Base-by-base conservation (phyloP, 1,140 invertebrate genomes). In the Drosophila kohkoa region DNA sequence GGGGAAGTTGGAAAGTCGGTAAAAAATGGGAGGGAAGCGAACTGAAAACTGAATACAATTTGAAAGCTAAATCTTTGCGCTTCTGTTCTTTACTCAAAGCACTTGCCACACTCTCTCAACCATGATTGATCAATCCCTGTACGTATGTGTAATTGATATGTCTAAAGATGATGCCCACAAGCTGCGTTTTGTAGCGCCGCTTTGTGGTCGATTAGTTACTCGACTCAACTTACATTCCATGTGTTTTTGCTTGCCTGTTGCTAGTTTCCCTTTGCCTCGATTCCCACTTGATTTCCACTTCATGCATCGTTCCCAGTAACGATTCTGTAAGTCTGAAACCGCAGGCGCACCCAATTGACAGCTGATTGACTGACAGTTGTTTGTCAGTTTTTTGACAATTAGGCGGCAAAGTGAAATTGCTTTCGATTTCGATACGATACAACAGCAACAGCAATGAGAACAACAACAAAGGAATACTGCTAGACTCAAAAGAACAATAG, bases 301-400 rank as follows among this genome's bases (percentile, higher is more conserved):
- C 58, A 28, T 32, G 2, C 43, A 13, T 16, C 3, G 25, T 13
- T 48, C 8, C 4, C 43, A 11, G 11, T n/a, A 28, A 11, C 16
- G 46, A n/a, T 8, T 8, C 15, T 51, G n/a, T 41, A 38, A 78
- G 60, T 65, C 59, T 16, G n/a, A 55, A 85, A 81, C 74, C 69
- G 43, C 76, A 71, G 46, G 48, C 62, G 66, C 67, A 75, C 41
- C 70, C 81, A 86, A 85, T 85, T 85, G 78, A 68, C 81, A 78
- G 81, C 67, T 85, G 81, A 85, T 85, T 85, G 81, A 85, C 77
- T 81, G 81, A 81, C 81, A 86, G 81, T 75, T 85, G 81, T 67
- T 83, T 85, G 77, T 81, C 81, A 81, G 66, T 81, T 86, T 82
- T 85, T 85, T 85, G 82, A 85, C 81, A 86, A 85, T 85, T 72